phyloP scores from a whole-genome alignment of 1,140 invertebrate genomes.

The Diachasma alloeum region DNA sequence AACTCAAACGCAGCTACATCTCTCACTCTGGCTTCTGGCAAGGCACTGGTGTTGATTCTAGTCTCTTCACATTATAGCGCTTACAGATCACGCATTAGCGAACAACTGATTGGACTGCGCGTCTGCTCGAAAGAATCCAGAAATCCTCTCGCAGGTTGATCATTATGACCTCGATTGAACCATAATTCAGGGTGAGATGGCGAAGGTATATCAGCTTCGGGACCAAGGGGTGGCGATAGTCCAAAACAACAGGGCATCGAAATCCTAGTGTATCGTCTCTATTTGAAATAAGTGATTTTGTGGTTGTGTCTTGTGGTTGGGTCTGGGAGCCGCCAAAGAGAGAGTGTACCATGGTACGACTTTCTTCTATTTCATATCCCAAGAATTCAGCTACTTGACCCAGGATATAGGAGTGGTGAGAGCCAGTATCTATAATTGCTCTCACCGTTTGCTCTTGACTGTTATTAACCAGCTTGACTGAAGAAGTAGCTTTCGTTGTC shows the following conservation, averaged over 20 bases:
- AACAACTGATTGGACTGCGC: slow-evolving; percentile 1
- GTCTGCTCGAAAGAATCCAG: slow-evolving; percentile 33
- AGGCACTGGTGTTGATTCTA: too few relatives aligned
- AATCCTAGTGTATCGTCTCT: slow-evolving; percentile 35
- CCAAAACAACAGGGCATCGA: slow-evolving; percentile 43
- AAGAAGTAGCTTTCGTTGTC: not conserved
- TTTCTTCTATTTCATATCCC: not conserved
- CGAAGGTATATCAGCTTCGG: slow-evolving; percentile 32
- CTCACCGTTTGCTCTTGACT: not conserved
- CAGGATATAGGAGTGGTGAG: too few relatives aligned
- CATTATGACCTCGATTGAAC: slow-evolving; percentile 37
- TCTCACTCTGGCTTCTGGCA: too few relatives aligned
- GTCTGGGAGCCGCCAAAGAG: not conserved
- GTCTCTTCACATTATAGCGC: too few relatives aligned
- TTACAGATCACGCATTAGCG: too few relatives aligned
- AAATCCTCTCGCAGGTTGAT: slow-evolving; percentile 37
- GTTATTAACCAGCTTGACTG: not conserved
- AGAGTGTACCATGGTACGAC: not conserved
- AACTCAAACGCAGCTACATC: too few relatives aligned
- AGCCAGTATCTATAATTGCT: not conserved
- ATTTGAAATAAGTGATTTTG: not conserved
- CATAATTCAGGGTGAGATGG: slow-evolving; percentile 38
- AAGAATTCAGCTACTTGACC: not conserved
- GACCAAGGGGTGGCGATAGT: slow-evolving; percentile 33
- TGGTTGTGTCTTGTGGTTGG: not conserved